Evolutionary conservation across 30 jellyfish, hydroid and myxozoan genomes (phyloP), one percentile per base, ranked within the genome.

Genomic region (Hydractinia echinata): DNA sequence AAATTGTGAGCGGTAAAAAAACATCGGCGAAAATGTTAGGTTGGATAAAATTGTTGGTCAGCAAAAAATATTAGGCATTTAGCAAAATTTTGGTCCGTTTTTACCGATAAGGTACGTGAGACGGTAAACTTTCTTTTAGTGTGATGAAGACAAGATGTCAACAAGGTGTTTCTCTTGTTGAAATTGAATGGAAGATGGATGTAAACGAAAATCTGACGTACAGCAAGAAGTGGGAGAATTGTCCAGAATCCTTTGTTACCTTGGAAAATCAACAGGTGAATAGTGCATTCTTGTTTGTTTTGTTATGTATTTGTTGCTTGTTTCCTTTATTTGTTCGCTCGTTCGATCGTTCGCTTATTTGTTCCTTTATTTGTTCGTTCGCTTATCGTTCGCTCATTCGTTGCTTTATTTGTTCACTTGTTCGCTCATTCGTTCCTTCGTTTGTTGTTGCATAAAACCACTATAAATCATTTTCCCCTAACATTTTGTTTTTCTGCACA

Each of bases 261-360:
- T 74, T 88, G 8, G 96, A 88, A 67, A 72, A 87, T 14, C 96
- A 88, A 73, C 94, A 82, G 89, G 96, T 88, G 72, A 48, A 30
- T 30, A 30, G 44, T 30, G 44, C 2, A 2, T 30, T 1, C 44
- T 30, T 30, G 44, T 30, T 30, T 30, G 1, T 30, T 30, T 30
- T 1, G 1, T 30, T 1, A 0, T 30, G 44, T 30, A 0, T 30
- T 30, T 30, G 44, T 30, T 30, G 44, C 44, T 30, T 30, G 44
- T 30, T 2, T 30, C 44, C 1, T 30, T 30, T 30, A 2, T 30
- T 30, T 2, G 44, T 30, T 30, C 2, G 44, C 44, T 30, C 2
- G 44, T 30, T 30, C 2, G 44, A 1, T 30, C 44, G 44, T 30
- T 30, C 44, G 44, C 2, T 30, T 2, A 2, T 30, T 30, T 2